phyloP scores from a whole-genome alignment of 2,888 invertebrate genomes.

The Xylota sylvarum region DNA sequence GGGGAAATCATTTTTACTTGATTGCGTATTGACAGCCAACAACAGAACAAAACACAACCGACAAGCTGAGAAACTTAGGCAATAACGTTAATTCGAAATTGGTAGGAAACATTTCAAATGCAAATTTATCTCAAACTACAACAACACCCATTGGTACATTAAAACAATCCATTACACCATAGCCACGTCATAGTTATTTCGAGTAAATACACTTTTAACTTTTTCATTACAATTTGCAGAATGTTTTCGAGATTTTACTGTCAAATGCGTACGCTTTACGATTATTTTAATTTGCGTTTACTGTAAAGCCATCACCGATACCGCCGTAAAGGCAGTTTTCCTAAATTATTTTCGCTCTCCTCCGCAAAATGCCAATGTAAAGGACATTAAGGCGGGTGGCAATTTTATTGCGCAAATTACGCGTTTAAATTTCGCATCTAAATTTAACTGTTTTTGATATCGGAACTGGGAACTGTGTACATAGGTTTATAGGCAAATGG shows the following conservation, averaged over 20 bases:
- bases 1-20: constrained; percentile 22
- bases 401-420: constrained; percentile 61
- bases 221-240: constrained; percentile 53
- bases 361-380: constrained; percentile 49
- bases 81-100: constrained; percentile 60
- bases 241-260: constrained; percentile 58
- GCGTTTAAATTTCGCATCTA: constrained; percentile 45
- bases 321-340: constrained; percentile 25
- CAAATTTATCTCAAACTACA: constrained; percentile 54
- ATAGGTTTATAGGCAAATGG: neutral
- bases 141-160: constrained; percentile 30
- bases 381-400: constrained; percentile 60
- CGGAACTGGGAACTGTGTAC: constrained; percentile 18
- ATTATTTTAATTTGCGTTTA: constrained; percentile 53
- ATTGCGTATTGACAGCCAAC: constrained; percentile 30
- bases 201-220: constrained; percentile 45
- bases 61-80: constrained; percentile 46
- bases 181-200: constrained; percentile 57
- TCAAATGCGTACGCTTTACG: constrained; percentile 59
- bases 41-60: constrained; percentile 24
- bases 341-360: constrained; percentile 53
- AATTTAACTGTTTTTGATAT: constrained; percentile 51
- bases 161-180: constrained; percentile 52
- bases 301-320: constrained; percentile 42
- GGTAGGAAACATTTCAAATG: constrained; percentile 51